A percentile compares a stretch with the other conserved stretches of the same genome.
Conservation (phyloP, 2,888 invertebrate genomes). For the Stenchaetothrips biformis region DNA sequence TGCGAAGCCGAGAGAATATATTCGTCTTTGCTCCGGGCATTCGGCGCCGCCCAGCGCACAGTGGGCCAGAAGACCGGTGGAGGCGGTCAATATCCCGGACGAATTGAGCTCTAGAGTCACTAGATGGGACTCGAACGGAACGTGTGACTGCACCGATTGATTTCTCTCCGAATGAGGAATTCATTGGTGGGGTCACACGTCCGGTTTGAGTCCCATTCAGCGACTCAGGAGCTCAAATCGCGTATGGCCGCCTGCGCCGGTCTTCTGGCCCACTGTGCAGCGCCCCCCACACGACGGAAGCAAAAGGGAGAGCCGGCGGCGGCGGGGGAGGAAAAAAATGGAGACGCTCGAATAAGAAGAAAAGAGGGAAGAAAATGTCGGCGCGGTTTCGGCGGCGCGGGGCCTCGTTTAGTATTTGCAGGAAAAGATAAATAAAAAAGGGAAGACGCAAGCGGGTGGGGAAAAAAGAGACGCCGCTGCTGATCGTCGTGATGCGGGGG, state of each 20-base stretch:
- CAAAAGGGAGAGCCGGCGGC: background rate
- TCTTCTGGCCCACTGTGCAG: no score
- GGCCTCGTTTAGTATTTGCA: background rate
- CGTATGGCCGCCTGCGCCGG: no score
- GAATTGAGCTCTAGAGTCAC: no score
- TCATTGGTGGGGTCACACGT: no score
- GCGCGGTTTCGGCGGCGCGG: background rate
- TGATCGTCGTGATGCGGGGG: no score
- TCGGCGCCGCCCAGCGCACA: background rate
- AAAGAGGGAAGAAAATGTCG: background rate
- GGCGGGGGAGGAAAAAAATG: background rate
- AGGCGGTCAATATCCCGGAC: background rate
- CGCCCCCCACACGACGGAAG: background rate
- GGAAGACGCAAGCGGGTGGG: background rate
- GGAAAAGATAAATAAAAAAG: background rate
- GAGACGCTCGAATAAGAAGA: background rate
- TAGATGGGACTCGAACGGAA: no score
- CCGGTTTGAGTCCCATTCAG: no score
- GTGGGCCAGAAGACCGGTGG: background rate
- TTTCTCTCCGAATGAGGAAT: no score
- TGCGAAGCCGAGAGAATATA: background rate
- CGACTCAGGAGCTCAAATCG: no score
- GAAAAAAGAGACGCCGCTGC: background rate
- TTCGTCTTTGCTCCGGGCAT: conserved; percentile 19
- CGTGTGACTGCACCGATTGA: no score